phyloP scores from a whole-genome alignment of 2,888 invertebrate species.

The Bugulina stolonifera region DNA sequence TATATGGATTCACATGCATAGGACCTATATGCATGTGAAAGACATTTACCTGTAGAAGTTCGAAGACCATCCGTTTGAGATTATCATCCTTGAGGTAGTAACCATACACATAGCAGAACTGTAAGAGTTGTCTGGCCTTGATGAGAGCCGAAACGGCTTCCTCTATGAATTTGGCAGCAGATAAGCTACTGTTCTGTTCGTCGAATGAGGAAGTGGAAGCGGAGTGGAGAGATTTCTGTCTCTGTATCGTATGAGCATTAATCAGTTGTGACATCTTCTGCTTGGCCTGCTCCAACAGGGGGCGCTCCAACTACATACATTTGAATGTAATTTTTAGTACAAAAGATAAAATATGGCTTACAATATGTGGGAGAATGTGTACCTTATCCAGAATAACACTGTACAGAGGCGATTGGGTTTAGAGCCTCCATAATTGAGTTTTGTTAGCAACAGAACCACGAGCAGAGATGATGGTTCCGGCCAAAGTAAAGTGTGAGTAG shows the following conservation, averaged over 20 bases:
- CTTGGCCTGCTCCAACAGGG: conserved; percentile 59
- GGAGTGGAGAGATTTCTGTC: conserved; percentile 57
- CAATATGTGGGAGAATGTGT: no score
- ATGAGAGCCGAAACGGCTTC: conserved; percentile 63
- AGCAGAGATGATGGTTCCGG: no score
- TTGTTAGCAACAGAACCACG: no score
- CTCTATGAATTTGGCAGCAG: conserved; percentile 59
- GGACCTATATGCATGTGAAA: no score
- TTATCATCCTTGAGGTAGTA: conserved; percentile 63
- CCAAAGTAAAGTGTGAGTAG: no score
- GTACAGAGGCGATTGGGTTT: no score
- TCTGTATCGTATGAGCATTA: not conserved
- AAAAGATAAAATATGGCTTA: no score
- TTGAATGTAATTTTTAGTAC: no score
- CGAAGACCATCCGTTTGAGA: conserved; percentile 64
- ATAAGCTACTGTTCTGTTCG: conserved; percentile 34
- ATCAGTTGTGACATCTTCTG: conserved; percentile 57
- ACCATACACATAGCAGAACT: conserved; percentile 66
- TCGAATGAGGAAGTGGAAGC: conserved; percentile 51
- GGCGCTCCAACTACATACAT: conserved; percentile 61
- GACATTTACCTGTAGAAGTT: conserved; percentile 62
- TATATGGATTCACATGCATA: no score
- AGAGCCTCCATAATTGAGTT: no score
- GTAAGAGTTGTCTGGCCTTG: conserved; percentile 61
- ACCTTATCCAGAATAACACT: no score